Evolutionary conservation across 2,113 vertebrate species (phyloP), one percentile per base, ranked within the genome.

Genomic region (Nothoprocta pentlandii): DNA sequence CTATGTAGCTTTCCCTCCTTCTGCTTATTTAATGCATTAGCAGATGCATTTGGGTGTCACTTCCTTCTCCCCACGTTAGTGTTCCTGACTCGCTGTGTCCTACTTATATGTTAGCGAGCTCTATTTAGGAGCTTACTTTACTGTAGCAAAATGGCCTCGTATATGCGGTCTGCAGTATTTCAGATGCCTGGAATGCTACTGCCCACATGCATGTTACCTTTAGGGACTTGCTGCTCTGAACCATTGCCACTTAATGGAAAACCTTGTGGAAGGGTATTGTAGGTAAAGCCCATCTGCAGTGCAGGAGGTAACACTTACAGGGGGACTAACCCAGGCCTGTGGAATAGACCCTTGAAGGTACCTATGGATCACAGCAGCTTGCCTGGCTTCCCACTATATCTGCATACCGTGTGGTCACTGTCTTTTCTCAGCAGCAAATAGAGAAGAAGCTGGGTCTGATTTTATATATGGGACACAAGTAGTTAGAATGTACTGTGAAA

Each of bases 341-440:
- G 56, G 9, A 0, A 0, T 46, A 47, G 71, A 78, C 26, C 87
- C 49, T 34, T 8, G 2, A 16, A 58, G 67, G 53, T 75, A 39
- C 59, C 47, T 51, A 36, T 3, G 17, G 67, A 26, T 36, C 0
- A 0, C 1, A 5, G 23, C 0, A 3, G 25, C 5, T 9, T 6
- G 44, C 28, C 54, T 47, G 58, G 25, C 41, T 39, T 46, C 44
- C 1, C 0, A 30, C 74, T 81, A 4, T 59, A 34, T 47, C 26
- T 68, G 54, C 41, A 63, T n/a, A 20, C 61, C 54, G 6, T 71
- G 30, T 23, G 23, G n/a, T 80, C 21, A 16, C 59, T 8, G 28
- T 63, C 42, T 84, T 54, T 30, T 74, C 61, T 79, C 67, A 56
- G 44, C 53, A 7, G 3, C 49, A 34, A 32, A 69, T 46, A 39